These are phyloP conservation scores for Agriopis aurantiaria DNA, from an alignment of 2,888 invertebrate genomes.

Conservation along the genomic window DNA sequence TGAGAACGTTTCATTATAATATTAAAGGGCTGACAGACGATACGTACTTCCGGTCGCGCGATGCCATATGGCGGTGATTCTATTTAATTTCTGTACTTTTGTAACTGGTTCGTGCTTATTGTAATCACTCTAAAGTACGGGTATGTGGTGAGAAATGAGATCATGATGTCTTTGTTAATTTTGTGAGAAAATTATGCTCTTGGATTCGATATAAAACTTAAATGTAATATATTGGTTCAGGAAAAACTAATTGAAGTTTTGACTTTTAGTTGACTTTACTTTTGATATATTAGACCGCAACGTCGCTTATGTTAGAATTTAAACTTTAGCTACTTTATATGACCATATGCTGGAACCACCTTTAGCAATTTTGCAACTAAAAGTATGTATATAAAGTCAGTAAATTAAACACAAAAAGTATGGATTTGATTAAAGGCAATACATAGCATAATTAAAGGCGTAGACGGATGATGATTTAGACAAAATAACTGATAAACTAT, in stretches of 20 bases:
- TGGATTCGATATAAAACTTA: not conserved
- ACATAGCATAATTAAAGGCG: too few relatives aligned
- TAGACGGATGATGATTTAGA: too few relatives aligned
- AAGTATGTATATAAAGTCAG: too few relatives aligned
- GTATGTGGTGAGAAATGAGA: slow-evolving; percentile 43
- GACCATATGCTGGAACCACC: too few relatives aligned
- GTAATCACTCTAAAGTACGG: slow-evolving; percentile 58
- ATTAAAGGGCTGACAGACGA: slow-evolving; percentile 82
- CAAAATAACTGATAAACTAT: too few relatives aligned
- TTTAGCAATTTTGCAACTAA: too few relatives aligned
- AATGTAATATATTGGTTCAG: not conserved
- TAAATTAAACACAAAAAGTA: too few relatives aligned
- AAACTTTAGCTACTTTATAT: too few relatives aligned
- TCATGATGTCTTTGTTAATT: slow-evolving; percentile 37
- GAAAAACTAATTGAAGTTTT: not conserved
- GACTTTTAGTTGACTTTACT: too few relatives aligned
- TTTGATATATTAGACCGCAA: too few relatives aligned
- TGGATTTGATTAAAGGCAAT: too few relatives aligned
- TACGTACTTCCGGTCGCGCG: slow-evolving; percentile 79
- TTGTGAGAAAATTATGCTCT: slow-evolving; percentile 6
- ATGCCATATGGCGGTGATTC: slow-evolving; percentile 72
- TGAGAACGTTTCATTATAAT: slow-evolving; percentile 81
- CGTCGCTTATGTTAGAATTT: too few relatives aligned
- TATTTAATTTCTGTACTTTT: slow-evolving; percentile 51
- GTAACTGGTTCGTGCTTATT: slow-evolving; percentile 55